A percentile compares a stretch with the other conserved stretches of the same genome.
Evolutionary conservation across 2,113 vertebrate species (phyloP).

Genomic region (Anguilla japonica): DNA sequence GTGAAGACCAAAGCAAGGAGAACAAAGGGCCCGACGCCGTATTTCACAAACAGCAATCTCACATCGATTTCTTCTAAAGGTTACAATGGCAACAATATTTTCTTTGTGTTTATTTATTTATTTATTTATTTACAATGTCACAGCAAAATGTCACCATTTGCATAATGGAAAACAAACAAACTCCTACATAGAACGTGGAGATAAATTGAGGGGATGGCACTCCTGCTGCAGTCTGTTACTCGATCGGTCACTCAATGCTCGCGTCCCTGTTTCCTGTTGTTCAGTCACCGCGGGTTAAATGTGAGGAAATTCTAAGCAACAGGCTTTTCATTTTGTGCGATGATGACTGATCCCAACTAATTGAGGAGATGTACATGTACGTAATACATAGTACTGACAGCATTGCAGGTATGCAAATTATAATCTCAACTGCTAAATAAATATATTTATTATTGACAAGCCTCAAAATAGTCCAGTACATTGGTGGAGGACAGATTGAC

Average conservation of each 20-base stretch:
- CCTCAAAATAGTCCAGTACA: no score
- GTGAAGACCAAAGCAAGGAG: not conserved
- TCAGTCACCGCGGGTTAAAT: not conserved
- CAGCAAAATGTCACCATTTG: slow-evolving; percentile 7
- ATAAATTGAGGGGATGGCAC: not conserved
- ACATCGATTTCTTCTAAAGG: slow-evolving; percentile 4
- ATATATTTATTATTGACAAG: not conserved
- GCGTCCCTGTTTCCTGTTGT: not conserved
- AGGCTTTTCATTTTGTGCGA: not conserved
- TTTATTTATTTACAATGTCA: not conserved
- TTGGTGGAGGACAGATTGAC: no score
- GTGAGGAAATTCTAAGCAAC: not conserved
- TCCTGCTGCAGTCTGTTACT: not conserved
- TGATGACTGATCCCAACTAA: not conserved
- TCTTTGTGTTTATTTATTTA: not conserved
- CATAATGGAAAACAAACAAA: slow-evolving; percentile 11
- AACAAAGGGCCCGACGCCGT: not conserved
- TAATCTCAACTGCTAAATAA: not conserved
- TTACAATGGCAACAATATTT: not conserved
- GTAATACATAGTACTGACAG: not conserved
- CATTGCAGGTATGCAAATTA: not conserved
- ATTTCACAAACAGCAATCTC: slow-evolving; percentile 3
- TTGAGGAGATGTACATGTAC: no score
- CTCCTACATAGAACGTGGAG: not conserved
- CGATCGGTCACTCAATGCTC: not conserved